Evolutionary conservation across 2,113 vertebrate genomes (phyloP), one percentile per base, ranked within the genome.

Genomic region (Phyllopteryx taeniolatus): DNA sequence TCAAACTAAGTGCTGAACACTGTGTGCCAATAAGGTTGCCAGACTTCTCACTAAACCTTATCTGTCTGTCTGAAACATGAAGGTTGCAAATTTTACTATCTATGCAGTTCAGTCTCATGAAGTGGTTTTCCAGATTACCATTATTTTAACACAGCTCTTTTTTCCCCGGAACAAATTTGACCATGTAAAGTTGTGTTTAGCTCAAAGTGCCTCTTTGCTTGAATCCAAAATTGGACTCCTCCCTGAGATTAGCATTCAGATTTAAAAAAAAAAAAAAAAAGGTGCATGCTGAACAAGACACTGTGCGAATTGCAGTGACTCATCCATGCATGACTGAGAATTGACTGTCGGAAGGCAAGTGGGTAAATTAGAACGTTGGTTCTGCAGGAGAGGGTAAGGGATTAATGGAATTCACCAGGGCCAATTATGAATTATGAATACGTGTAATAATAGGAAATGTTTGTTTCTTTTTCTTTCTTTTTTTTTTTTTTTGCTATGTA

Each of bases 401-500:
- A 86, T 87, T 82, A 77, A 11, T 66, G 74, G 59, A 70, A 61
- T 76, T 81, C 44, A 79, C 67, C 62, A 67, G 14, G 62, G 53
- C 51, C 4, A 57, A 27, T 27, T 27, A 27, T 27, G 27, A 27
- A 27, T 27, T 27, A 20, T 17, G 10, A 60, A 60, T 14, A 19
- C 17, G 33, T 33, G 22, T 12, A 31, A 15, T 33, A 5, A 4
- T 60, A 12, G 31, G 57, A 33, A 14, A 17, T 13, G 22, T 57
- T 35, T 35, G 54, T 14, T 1, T 11, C 11, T 49, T 14, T 49
- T 15, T 49, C 2, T 49, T 57, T 57, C 10, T 27, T 22, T 57
- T 27, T 49, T 49, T 13, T 19, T 31, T 2, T 15, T 1, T 8
- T 10, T 60, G 13, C 12, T 22, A 57, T 60, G 13, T 53, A 15